Evolutionary conservation across 2,888 invertebrate species (phyloP), one percentile per base, ranked within the genome.

Genomic region (Aphelenchoides bicaudatus): DNA sequence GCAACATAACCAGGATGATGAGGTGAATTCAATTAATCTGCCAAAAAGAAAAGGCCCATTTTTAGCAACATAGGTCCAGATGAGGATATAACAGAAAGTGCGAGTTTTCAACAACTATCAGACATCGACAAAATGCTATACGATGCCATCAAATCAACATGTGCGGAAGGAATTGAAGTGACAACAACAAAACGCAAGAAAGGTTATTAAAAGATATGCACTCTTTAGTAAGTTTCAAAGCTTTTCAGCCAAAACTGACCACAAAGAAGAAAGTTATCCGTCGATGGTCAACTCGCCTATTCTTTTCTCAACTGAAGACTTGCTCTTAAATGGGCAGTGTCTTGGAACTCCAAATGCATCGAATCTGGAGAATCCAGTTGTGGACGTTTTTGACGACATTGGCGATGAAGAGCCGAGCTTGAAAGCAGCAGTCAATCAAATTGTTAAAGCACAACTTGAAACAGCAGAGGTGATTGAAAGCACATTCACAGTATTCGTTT

Each of bases 1-100:
- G 52, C n/a, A 51, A 51, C 21, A 51, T 51, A 21, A 51, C 19
- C 39, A 43, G 27, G 28, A 37, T 38, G n/a, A 21, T 51, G 52
- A 34, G 13, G 49, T 49, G 29, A 49, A 16, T 13, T 13, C 13
- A 13, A 34, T 13, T 16, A 34, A 34, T n/a, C n/a, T n/a, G 34
- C 13, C 34, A 13, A 34, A 34, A 13, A 13, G 34, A 13, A 13
- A 21, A 46, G 19, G 16, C n/a, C n/a, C 1, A 46, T 21, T 29
- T 49, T 49, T 3, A 49, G 52, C n/a, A n/a, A 31, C 8, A 10
- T 51, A 23, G n/a, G n/a, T 23, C 38, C 34, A 2, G 38, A 51
- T 21, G 52, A 10, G n/a, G 52, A 16, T 13, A 10, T 34, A 2
- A 16, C 34, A n/a, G 47, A 51, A 23, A 37, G 8, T 27, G 21